phyloP scores from a whole-genome alignment of 1,140 invertebrate species.

The Bombus breviceps region DNA sequence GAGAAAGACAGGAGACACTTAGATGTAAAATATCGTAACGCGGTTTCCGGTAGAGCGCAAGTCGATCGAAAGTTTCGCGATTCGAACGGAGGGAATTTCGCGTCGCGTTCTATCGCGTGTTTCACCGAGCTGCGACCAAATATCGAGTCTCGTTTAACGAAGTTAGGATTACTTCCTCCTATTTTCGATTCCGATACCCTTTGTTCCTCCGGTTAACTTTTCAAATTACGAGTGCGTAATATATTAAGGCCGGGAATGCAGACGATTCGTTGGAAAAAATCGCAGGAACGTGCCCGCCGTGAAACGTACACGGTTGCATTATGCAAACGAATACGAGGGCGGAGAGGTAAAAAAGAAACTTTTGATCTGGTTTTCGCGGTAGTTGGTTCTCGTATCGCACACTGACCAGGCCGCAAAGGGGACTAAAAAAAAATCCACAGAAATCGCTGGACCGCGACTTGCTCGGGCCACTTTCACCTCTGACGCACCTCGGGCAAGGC shows the following conservation, averaged over 20 bases:
- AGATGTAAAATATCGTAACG: not conserved
- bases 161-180: not conserved
- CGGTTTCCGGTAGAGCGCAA: not conserved
- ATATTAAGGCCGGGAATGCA: no score
- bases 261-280: not conserved
- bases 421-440: conserved; percentile 12
- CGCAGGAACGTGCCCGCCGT: no score
- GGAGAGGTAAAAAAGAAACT: not conserved
- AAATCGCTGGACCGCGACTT: conserved; percentile 44
- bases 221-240: not conserved
- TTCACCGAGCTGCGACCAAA: not conserved
- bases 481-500: conserved; percentile 16
- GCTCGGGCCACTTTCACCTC: conserved; percentile 40
- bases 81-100: not conserved
- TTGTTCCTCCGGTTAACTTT: not conserved
- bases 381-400: not conserved
- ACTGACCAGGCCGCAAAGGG: not conserved
- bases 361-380: not conserved
- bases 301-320: not conserved
- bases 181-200: not conserved
- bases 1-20: not conserved
- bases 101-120: not conserved
- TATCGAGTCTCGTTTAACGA: not conserved
- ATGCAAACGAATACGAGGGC: not conserved
- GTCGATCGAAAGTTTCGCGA: not conserved